phyloP scores from a whole-genome alignment of 2,113 vertebrate species.

The Heptranchias perlo region DNA sequence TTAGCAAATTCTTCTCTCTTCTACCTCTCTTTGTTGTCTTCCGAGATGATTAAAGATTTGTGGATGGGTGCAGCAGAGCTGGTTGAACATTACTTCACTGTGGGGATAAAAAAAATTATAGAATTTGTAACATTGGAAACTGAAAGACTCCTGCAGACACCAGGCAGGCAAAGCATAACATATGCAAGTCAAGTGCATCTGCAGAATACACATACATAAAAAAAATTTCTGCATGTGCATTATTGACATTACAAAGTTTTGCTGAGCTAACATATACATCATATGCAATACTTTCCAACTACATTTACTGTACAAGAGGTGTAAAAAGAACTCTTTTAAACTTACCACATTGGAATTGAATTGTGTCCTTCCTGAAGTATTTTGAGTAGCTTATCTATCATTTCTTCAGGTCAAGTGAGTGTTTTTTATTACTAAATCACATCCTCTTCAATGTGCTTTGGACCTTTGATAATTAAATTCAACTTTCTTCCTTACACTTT shows the following conservation, averaged over 20 bases:
- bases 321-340: not conserved
- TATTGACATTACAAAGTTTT: not conserved
- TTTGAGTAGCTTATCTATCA: not conserved
- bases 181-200: not conserved
- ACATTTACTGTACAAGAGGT: not conserved
- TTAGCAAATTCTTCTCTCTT: not conserved
- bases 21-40: not conserved
- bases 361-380: not conserved
- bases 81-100: not conserved
- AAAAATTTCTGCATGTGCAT: not conserved
- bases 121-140: not conserved
- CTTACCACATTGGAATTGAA: not conserved
- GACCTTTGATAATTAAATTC: not conserved
- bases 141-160: not conserved
- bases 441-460: not conserved
- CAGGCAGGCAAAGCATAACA: not conserved
- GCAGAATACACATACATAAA: not conserved
- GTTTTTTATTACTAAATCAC: not conserved
- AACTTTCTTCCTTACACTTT: not conserved
- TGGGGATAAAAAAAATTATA: not conserved
- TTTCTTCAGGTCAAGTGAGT: not conserved
- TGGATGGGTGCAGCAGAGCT: not conserved
- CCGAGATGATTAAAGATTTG: not conserved
- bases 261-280: not conserved
- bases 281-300: not conserved